Percentiles rank a stretch among this genome's conserved stretches.
Conservation (phyloP, 2,888 invertebrate species). For the Euzetes globulus region DNA sequence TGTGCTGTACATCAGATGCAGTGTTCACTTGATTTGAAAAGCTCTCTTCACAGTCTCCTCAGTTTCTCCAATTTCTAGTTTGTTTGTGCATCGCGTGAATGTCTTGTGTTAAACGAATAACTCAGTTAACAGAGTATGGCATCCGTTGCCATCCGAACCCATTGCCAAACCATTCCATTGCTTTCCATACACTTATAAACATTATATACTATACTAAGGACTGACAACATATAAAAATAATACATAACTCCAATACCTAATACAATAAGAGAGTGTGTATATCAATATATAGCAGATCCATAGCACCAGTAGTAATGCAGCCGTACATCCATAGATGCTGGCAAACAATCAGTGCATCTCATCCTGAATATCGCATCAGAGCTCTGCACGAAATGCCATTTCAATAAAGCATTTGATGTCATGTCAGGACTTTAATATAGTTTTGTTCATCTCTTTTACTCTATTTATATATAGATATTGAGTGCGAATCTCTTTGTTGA, state of each 20-base stretch:
- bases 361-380: not conserved
- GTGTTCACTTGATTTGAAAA: constrained; percentile 1
- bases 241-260: constrained; percentile 23
- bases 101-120: not conserved
- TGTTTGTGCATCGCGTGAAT: constrained; percentile 14
- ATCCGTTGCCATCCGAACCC: not conserved
- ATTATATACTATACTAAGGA: not conserved
- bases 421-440: constrained; percentile 23
- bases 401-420: constrained; percentile 26
- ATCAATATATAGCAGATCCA: not conserved
- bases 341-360: constrained; percentile 22
- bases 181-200: constrained; percentile 12
- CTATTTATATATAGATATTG: constrained; percentile 22
- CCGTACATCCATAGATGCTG: not conserved
- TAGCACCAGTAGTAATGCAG: not conserved
- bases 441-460: not conserved
- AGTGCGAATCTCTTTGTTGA: not conserved
- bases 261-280: not conserved
- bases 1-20: not conserved
- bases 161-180: constrained; percentile 7
- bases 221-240: constrained; percentile 20
- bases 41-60: not conserved
- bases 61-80: not conserved
- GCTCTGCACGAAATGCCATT: constrained; percentile 18
- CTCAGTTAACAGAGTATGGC: not conserved